Evolutionary conservation across 1,140 invertebrate genomes (phyloP).

Genomic region (Subanguina moxae): DNA sequence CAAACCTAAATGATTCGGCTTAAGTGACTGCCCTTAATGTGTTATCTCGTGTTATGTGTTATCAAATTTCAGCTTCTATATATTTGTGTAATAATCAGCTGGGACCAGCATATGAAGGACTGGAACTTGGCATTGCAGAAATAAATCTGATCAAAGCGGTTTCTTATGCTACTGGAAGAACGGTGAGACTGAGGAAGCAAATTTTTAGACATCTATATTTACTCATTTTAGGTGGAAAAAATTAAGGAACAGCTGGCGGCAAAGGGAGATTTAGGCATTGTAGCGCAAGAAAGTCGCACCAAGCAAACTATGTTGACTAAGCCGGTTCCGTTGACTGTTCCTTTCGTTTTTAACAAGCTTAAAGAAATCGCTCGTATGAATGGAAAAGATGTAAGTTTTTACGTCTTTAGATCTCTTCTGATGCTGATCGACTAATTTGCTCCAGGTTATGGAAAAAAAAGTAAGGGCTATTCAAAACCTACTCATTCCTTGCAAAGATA

Average conservation of each 20-base stretch:
- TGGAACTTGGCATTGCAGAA: conserved; percentile 88
- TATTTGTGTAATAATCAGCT: conserved; percentile 92
- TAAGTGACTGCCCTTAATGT: not conserved
- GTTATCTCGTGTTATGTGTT: too few relatives aligned
- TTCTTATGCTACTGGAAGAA: conserved; percentile 70
- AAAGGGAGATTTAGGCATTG: conserved; percentile 73
- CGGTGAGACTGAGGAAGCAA: conserved; percentile 4
- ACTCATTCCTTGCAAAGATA: conserved; percentile 83
- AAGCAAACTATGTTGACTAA: conserved; percentile 81
- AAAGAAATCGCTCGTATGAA: conserved; percentile 83
- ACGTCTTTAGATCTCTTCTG: not conserved
- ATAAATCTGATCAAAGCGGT: conserved; percentile 74
- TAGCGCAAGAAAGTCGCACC: conserved; percentile 67
- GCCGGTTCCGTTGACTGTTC: conserved; percentile 64
- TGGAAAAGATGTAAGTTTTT: conserved; percentile 69
- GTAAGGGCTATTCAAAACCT: conserved; percentile 83
- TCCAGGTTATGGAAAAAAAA: conserved; percentile 77
- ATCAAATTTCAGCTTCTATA: conserved; percentile 71
- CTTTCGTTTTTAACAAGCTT: conserved; percentile 76
- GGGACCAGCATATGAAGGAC: conserved; percentile 81
- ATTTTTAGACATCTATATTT: not conserved
- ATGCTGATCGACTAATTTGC: not conserved
- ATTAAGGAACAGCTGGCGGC: conserved; percentile 83
- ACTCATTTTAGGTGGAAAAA: conserved; percentile 70
- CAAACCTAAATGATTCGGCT: not conserved